Base-by-base conservation (phyloP, 1,140 invertebrate genomes). In the Drosophila asahinai region DNA sequence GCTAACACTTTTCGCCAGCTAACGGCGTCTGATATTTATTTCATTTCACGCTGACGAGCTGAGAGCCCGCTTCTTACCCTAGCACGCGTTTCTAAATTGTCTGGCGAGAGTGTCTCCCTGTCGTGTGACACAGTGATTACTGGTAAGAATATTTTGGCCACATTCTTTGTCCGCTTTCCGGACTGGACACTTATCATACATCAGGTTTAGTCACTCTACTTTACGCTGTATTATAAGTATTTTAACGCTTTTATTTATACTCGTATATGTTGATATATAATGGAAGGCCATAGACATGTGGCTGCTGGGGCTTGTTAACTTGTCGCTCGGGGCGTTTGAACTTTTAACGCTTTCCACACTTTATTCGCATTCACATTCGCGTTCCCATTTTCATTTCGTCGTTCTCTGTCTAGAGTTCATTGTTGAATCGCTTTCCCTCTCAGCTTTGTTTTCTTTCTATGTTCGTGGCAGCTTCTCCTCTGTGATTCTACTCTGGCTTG, bases 51-150 rank as follows among this genome's bases (percentile, higher is more conserved):
- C 58, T 77, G 54, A 79, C 49, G 63, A 27, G 48, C 9, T n/a
- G 8, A 80, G 55, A 52, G 49, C 47, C 42, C 19, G 17, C 30
- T 54, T 30, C 51, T 17, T 54, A 4, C 49, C 43, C 17, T 25
- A 79, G 80, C 73, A 74, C 63, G 82, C 81, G 67, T 78, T 63
- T 79, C 77, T 74, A 84, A 84, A 81, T 74, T 61, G 72, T 73
- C 58, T 48, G 58, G 33, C 51, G 55, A 54, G 48, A 65, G 40
- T 71, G 33, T 77, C 42, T 51, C 58, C 40, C 60, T 45, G 55
- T 19, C 12, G 30, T 65, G 49, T 51, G 38, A 22, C 48, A 33
- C 59, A 14, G 27, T 42, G 43, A 45, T 58, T 12, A 58, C 40
- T 45, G 51, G 30, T 6, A 55, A 55, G 52, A 19, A 33, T 11